Evolutionary conservation across 2,797 vertebrate species (phyloP), one percentile per base, ranked within the genome.

Genomic region (Choloepus didactylus): DNA sequence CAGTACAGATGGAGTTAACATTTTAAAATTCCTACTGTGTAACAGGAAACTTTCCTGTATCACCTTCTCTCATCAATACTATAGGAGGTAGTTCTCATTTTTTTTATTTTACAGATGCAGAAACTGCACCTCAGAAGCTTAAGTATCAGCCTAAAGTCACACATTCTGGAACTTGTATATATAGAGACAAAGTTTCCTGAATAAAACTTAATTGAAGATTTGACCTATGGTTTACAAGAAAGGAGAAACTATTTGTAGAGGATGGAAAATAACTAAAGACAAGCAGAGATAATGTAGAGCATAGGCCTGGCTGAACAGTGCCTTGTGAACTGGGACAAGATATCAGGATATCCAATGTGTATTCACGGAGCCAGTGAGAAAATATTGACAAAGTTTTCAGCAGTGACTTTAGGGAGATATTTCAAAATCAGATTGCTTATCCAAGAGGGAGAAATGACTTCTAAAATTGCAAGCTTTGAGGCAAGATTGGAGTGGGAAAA

Each of bases 151-250:
- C 10, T 91, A 80, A 72, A 56, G 35, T n/a, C 60, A 72, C 31
- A 44, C n/a, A 29, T 51, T 66, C 25, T 75, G 49, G 12, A 90
- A 67, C 9, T 66, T 79, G 46, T 10, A 66, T 76, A 31, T 86
- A 27, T 80, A 73, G 7, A 73, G 27, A 35, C 9, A 59, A 59
- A 84, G 19, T 83, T 79, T 85, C n/a, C 25, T 60, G 4, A 16
- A 80, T 38, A 59, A 85, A 88, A 9, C 10, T 94, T 73, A 82
- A 87, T 15, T 82, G 60, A 88, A 5, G 2, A 31, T 35, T 44
- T 96, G 18, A 87, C 56, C 23, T 79, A 19, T 59, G 66, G 73
- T 83, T 94, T 73, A 49, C 11, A 84, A 70, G 31, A 72, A 80
- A 77, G 11, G 11, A 72, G 16, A 87, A n/a, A 91, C 5, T 85